Evolutionary conservation across 2,113 vertebrate genomes (phyloP).

Genomic region (Erythrocercus mccallii): DNA sequence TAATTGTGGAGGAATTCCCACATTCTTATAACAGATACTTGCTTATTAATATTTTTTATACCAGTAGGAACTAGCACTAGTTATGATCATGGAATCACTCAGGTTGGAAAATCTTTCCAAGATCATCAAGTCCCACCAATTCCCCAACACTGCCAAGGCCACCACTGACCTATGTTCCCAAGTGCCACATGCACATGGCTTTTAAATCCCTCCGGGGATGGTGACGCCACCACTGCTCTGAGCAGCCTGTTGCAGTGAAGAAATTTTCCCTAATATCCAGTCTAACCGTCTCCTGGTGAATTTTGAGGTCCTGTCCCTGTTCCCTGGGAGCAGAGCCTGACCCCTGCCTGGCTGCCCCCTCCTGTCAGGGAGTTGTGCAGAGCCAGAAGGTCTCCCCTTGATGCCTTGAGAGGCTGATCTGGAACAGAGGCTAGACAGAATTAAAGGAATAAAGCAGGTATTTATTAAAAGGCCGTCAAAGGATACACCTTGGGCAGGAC

Average conservation of each 20-base stretch:
- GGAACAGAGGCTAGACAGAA: not conserved
- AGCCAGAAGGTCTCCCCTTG: not conserved
- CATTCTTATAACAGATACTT: not conserved
- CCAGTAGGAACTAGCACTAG: not conserved
- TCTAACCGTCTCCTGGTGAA: not conserved
- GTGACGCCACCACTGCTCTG: not conserved
- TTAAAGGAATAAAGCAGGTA: not conserved
- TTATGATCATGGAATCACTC: not conserved
- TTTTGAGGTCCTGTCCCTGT: not conserved
- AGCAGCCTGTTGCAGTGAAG: not conserved
- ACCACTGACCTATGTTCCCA: not conserved
- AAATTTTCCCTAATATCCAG: not conserved
- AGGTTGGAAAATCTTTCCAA: not conserved
- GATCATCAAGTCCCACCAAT: not conserved
- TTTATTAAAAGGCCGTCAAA: not conserved
- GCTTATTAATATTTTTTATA: not conserved
- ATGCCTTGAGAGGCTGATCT: not conserved
- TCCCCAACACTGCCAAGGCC: not conserved
- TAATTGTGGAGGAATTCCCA: not conserved
- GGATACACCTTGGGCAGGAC: not conserved
- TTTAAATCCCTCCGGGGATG: not conserved
- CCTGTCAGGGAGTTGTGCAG: not conserved
- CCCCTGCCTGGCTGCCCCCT: fast-evolving
- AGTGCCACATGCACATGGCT: not conserved
- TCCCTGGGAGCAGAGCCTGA: fast-evolving